phyloP scores from a whole-genome alignment of 2,113 vertebrate genomes.

The Smithornis capensis region DNA sequence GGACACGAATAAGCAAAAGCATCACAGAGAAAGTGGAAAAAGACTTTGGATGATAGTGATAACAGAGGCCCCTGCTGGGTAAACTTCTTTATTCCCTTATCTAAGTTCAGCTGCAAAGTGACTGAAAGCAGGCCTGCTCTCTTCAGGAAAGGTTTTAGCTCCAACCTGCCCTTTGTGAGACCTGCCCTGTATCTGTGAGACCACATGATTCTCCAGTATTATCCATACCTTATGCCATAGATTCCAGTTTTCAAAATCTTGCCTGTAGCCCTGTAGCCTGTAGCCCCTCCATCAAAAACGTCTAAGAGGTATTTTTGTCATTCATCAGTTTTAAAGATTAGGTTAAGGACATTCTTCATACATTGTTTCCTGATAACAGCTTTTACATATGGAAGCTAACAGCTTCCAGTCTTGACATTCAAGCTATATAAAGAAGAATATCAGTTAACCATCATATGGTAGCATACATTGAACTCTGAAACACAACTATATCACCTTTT shows the following conservation, averaged over 20 bases:
- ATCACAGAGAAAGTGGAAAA: neutral
- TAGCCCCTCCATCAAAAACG: neutral
- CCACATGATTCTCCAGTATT: neutral
- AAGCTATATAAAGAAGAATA: neutral
- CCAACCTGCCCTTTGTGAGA: neutral
- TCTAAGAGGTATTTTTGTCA: neutral
- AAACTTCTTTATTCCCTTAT: neutral
- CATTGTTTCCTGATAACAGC: neutral
- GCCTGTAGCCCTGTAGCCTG: rapidly evolving
- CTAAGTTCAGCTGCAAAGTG: neutral
- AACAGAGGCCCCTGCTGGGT: neutral
- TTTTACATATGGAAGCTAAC: neutral
- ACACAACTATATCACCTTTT: neutral
- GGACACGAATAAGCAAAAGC: neutral
- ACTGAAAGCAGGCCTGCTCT: neutral
- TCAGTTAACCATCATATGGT: neutral
- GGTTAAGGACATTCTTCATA: neutral
- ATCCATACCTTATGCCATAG: neutral
- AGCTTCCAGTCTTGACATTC: neutral
- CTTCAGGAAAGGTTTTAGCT: neutral
- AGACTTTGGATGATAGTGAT: neutral
- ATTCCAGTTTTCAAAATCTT: neutral
- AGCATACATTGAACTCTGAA: neutral
- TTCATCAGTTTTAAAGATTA: neutral
- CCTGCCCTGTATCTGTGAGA: neutral